Evolutionary conservation across 2,113 vertebrate species (phyloP).

Genomic region (Columba livia): DNA sequence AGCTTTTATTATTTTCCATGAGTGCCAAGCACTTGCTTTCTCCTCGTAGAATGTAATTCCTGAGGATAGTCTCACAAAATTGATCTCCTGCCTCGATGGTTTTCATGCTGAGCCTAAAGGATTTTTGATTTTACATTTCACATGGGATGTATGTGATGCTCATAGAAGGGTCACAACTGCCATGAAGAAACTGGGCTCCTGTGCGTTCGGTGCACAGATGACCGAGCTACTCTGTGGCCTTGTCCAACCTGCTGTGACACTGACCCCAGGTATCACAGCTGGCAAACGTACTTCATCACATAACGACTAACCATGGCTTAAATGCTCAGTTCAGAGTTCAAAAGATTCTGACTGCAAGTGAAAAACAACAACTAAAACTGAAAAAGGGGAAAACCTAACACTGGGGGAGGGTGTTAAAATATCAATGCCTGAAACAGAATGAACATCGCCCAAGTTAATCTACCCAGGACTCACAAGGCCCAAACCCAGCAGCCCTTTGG

Average conservation of each 20-base stretch:
- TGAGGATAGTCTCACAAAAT: neutral
- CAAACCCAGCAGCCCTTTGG: neutral
- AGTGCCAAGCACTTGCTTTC: neutral
- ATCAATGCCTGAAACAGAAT: neutral
- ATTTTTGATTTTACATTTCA: neutral
- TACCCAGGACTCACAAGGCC: neutral
- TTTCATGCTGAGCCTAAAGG: neutral
- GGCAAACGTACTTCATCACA: neutral
- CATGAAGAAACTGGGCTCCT: neutral
- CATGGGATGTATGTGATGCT: accelerated
- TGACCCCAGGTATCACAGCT: neutral
- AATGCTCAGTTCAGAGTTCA: accelerated
- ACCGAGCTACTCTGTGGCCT: accelerated
- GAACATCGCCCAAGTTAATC: neutral
- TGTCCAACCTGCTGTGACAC: neutral
- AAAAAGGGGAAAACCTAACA: neutral
- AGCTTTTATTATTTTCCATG: neutral
- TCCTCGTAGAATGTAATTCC: neutral
- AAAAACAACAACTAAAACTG: neutral
- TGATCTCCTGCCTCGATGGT: neutral
- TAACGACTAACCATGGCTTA: neutral
- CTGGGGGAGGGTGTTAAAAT: neutral
- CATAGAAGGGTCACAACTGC: neutral
- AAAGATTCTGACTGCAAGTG: neutral
- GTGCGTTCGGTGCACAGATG: neutral